Base-by-base conservation (phyloP, 2,888 invertebrate genomes). In the Polyommatus iphigenia region DNA sequence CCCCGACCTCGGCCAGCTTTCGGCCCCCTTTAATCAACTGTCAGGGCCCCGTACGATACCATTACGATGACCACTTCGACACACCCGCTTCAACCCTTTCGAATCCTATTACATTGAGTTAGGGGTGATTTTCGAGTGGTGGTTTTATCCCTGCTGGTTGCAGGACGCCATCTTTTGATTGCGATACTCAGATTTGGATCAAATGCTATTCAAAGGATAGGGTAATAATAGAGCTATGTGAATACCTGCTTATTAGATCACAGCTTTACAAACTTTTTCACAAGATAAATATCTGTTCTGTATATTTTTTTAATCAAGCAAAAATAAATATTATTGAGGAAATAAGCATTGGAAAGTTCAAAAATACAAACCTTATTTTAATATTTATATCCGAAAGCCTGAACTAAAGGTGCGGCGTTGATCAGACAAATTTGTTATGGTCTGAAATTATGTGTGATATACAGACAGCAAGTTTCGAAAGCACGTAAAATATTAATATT, bases 11-110 rank as follows among this genome's bases (percentile, higher is more conserved):
- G 93, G 85, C 81, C 87, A 85, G 87, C 88, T 92, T 92, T 91
- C 93, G 93, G 93, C 86, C 90, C 92, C 94, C 89, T 94, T 94
- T 94, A 94, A 94, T 94, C 93, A 94, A 93, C 93, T 93, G 93
- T 93, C 94, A 91, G 87, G 87, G 87, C 87, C 86, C 89, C 86
- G 88, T 89, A 88, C 89, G 87, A 87, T 87, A 88, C 90, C 89
- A 90, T 90, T 84, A 84, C 84, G 82, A 81, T 83, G 6, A 82
- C 81, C 83, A 81, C 29, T 50, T 67, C 67, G 29, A 67, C 15
- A 79, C 79, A 79, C 81, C 77, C 80, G 78, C 81, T 76, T 80
- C 79, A 78, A 72, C 79, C 78, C 76, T 78, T 62, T n/a, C 76
- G 36, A 80, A 78, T 80, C 78, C 77, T 83, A 83, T 78, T 75